Base-by-base conservation (phyloP, 2,888 invertebrate species). In the Zeuzera pyrina region DNA sequence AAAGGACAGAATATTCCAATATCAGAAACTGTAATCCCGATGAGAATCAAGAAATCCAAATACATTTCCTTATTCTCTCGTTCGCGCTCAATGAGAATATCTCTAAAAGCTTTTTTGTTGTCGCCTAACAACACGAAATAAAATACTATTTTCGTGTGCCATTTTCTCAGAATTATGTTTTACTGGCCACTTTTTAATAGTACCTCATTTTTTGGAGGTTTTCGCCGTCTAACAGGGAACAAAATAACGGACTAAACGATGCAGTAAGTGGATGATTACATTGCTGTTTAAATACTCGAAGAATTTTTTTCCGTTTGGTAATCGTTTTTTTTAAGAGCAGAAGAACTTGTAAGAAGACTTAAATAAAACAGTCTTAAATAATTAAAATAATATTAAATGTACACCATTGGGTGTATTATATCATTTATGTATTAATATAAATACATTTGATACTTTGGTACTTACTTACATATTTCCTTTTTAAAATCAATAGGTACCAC, bases 41-140 rank as follows among this genome's bases (percentile, higher is more conserved):
- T 25, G 25, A 25, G 25, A 25, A 25, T 25, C 25, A 13, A 60
- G 49, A 58, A 64, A 63, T 63, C 64, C 56, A 57, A 52, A 58
- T 51, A 58, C 52, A 57, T 58, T 62, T 61, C 52, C 56, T 60
- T 62, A 62, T 64, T 60, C 49, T n/a, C 45, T 39, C 41, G 43
- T 43, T 53, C 52, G 49, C 52, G 49, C 49, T 57, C 50, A 58
- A 59, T 59, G 57, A 62, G 58, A 65, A 59, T 62, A 57, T 59
- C 49, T 49, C 47, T 57, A 52, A 64, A 60, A 63, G 56, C 49
- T 46, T 53, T 58, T 67, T 69, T 67, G 63, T 68, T 61, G 59
- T 60, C 52, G 40, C 43, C 38, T 39, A 39, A 25, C 25, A 25
- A 25, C 12, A 10, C 12, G 13, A 25, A 23, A 25, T 12, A 25